Percentiles rank a stretch among this genome's conserved stretches.
These are phyloP conservation scores for Riparia riparia DNA, from an alignment of 2,113 vertebrate genomes.

Conservation along the genomic window DNA sequence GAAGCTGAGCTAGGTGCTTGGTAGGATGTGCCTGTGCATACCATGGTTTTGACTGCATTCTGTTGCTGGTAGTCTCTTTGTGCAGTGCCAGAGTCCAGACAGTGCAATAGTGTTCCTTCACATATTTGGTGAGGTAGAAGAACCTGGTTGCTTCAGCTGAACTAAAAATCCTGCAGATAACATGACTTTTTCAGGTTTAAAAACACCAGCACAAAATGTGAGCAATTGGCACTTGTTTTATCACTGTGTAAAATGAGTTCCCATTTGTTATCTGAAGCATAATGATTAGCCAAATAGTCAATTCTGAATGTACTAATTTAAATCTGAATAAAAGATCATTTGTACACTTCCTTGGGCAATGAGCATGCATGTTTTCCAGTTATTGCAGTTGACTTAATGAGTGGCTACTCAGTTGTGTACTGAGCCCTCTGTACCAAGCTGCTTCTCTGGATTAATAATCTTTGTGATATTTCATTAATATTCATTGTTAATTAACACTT, in stretches of 20 bases:
- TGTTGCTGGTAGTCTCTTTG: not conserved
- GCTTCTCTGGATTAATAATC: not conserved
- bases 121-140: not conserved
- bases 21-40: not conserved
- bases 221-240: not conserved
- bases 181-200: not conserved
- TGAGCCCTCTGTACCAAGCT: not conserved
- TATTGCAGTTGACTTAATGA: not conserved
- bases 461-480: constrained; percentile 39
- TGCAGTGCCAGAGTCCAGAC: not conserved
- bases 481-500: constrained; percentile 42
- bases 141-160: not conserved
- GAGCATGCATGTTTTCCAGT: not conserved
- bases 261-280: not conserved
- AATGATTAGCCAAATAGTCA: not conserved
- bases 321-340: not conserved
- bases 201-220: not conserved
- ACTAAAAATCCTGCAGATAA: not conserved
- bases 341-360: not conserved
- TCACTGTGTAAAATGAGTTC: not conserved
- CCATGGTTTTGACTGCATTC: not conserved
- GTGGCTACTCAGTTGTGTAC: not conserved
- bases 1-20: not conserved
- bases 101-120: not conserved
- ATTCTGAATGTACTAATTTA: not conserved